Evolutionary conservation across 2,888 invertebrate genomes (phyloP).

Genomic region (Julus scandinavius): DNA sequence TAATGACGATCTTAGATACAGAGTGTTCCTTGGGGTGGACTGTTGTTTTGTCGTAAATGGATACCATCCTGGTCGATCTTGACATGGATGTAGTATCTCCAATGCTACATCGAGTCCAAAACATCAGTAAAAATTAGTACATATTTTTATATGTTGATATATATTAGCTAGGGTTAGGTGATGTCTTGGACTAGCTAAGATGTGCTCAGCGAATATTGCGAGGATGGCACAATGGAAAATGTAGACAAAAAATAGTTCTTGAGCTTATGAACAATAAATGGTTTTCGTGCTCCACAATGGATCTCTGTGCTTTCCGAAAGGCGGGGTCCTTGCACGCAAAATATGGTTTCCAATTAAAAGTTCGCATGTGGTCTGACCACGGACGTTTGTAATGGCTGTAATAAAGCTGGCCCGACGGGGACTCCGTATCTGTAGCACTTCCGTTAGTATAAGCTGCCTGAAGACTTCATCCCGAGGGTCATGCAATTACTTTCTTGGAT

Average conservation of each 20-base stretch:
- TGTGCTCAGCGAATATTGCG: too few species aligned
- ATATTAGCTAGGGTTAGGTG: too few species aligned
- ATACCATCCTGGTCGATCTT: too few species aligned
- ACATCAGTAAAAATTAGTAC: too few species aligned
- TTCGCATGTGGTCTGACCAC: conserved; percentile 23
- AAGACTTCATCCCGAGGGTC: not conserved
- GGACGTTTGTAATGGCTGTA: conserved; percentile 2
- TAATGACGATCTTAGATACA: too few species aligned
- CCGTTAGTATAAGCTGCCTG: not conserved
- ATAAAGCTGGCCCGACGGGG: not conserved
- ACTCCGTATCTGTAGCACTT: not conserved
- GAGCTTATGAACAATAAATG: not conserved
- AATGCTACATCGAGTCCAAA: too few species aligned
- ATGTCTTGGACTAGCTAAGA: too few species aligned
- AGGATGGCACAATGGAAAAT: too few species aligned
- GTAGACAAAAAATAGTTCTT: not conserved
- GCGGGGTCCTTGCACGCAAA: not conserved
- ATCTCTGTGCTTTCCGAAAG: not conserved
- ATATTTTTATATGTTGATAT: too few species aligned
- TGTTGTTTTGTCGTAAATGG: too few species aligned
- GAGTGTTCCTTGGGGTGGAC: too few species aligned
- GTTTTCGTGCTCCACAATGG: not conserved
- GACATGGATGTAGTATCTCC: too few species aligned
- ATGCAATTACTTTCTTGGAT: not conserved
- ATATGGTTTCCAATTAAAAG: not conserved